Evolutionary conservation across 2,888 invertebrate genomes (phyloP).

Genomic region (Podabrus alpinus): DNA sequence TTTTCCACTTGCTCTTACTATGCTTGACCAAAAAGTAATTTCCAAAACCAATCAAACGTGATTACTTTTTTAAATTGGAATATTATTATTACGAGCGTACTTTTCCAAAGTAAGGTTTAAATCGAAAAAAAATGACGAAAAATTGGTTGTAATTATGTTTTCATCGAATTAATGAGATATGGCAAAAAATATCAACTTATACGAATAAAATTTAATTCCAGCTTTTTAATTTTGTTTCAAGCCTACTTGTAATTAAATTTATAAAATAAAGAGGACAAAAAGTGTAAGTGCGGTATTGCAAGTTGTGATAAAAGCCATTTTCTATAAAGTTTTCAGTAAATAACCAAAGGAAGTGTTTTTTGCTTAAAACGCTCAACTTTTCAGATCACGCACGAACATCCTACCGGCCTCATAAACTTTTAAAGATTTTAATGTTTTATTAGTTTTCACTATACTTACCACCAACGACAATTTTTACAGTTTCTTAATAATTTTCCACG

Average conservation of each 20-base stretch:
- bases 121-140: not conserved
- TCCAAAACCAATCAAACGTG: slow-evolving; percentile 21
- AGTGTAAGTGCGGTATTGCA: not conserved
- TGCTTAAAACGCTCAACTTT: slow-evolving; percentile 8
- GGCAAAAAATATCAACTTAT: not conserved
- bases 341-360: not conserved
- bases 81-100: slow-evolving; percentile 7
- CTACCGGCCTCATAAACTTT: slow-evolving; percentile 8
- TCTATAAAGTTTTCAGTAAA: not conserved
- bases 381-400: slow-evolving; percentile 13
- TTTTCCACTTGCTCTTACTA: slow-evolving; percentile 8
- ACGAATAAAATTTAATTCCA: not conserved
- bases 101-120: not conserved
- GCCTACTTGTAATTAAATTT: not conserved
- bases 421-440: slow-evolving; percentile 10
- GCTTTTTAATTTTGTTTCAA: not conserved
- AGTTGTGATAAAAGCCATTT: not conserved
- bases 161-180: not conserved
- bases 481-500: not conserved
- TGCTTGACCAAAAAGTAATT: slow-evolving; percentile 22
- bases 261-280: not conserved
- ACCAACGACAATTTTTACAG: not conserved
- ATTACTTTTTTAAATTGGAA: slow-evolving; percentile 22
- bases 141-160: not conserved
- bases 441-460: slow-evolving; percentile 3